Base-by-base conservation (phyloP, 2,797 vertebrate genomes). In the Thaleichthys pacificus region DNA sequence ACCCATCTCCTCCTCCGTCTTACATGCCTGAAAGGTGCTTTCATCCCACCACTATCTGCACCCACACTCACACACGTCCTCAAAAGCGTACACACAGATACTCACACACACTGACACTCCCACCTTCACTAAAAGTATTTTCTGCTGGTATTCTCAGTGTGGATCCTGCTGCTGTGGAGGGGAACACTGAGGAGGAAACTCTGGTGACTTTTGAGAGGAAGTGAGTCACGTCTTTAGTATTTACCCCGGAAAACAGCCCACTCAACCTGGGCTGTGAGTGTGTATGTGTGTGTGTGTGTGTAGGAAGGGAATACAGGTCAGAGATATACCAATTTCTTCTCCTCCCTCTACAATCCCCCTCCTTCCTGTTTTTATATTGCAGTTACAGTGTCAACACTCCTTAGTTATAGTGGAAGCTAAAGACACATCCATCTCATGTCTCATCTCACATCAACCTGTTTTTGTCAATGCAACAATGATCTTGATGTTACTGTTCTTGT, bases 121-220 rank as follows among this genome's bases (percentile, higher is more conserved):
- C 83, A 74, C 73, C 72, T 77, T 82, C 79, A 76, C 24, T 19
- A 60, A 32, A 73, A 32, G 70, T 54, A 38, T 35, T 70, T 84
- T 81, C 78, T 79, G 81, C 86, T 80, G 42, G 74, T 4, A 11
- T 15, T 65, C 85, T 91, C 84, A 91, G 87, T 89, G 85, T 47
- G 42, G 42, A 47, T 11, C 85, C 79, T 90, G 86, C 71, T 89
- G 84, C 71, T 89, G 85, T 87, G 64, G 72, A 69, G 47, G 80
- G 66, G 70, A 73, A 68, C 30, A 71, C 7, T 12, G 86, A 66
- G 60, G 84, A 85, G 65, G 67, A 89, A 69, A 90, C 73, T 7
- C 0, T 89, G 79, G 73, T 92, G 90, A 90, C 30, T 83, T 92
- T 90, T 75, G 89, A 93, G 80, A 88, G 79, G 75, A 90, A 89